phyloP scores from a whole-genome alignment of 2,797 vertebrate genomes.

The Setipinna tenuifilis region DNA sequence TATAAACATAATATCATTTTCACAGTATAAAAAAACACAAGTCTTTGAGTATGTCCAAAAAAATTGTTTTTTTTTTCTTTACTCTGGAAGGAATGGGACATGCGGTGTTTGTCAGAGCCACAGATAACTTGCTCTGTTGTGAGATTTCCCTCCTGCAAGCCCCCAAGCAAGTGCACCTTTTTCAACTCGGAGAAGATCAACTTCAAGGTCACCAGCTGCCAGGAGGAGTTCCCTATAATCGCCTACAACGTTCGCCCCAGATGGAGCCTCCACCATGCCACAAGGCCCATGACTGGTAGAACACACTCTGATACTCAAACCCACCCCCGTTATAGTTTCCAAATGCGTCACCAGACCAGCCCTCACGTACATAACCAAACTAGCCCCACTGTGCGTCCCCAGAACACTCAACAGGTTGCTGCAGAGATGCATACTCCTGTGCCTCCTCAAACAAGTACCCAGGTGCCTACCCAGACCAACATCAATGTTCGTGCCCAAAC shows the following conservation, averaged over 20 bases:
- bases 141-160: slow-evolving; percentile 32
- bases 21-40: no score
- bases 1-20: no score
- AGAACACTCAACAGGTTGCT: neutral
- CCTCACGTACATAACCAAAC: neutral
- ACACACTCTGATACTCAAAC: neutral
- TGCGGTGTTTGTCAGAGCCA: slow-evolving; percentile 21
- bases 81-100: slow-evolving; percentile 29
- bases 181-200: slow-evolving; percentile 40
- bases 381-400: neutral
- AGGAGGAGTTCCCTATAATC: slow-evolving; percentile 50
- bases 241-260: slow-evolving; percentile 49
- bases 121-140: slow-evolving; percentile 35
- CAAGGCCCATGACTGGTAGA: neutral
- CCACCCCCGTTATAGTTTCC: neutral
- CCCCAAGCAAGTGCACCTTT: slow-evolving; percentile 22
- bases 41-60: no score
- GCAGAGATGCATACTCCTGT: neutral
- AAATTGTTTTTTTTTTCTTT: neutral
- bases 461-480: neutral
- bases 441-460: neutral
- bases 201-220: slow-evolving; percentile 51
- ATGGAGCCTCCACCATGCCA: neutral
- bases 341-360: neutral
- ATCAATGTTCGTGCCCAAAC: neutral